phyloP scores from a whole-genome alignment of 2,113 vertebrate species.

The Perccottus glenii region DNA sequence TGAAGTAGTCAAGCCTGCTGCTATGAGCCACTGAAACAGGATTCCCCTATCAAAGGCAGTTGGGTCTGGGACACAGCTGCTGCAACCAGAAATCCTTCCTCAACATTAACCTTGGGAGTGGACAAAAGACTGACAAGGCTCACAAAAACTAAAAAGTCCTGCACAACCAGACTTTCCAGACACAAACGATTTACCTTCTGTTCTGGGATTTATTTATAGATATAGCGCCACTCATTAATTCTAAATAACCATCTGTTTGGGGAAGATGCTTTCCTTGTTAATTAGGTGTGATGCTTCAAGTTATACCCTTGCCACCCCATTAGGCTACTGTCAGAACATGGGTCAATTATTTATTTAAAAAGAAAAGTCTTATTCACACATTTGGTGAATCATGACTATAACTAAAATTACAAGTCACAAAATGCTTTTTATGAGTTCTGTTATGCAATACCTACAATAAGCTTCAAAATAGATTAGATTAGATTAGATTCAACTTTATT shows the following conservation, averaged over 20 bases:
- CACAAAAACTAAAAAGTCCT: conserved; percentile 25
- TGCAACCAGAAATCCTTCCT: conserved; percentile 1
- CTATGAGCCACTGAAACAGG: conserved; percentile 16
- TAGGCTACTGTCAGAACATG: neutral
- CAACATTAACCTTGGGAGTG: conserved; percentile 1
- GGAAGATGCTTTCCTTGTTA: conserved; percentile 16
- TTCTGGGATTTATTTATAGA: conserved; percentile 46
- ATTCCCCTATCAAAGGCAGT: conserved; percentile 7
- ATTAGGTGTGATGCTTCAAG: neutral
- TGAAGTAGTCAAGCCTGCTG: conserved; percentile 1
- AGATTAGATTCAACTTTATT: too few relatives aligned
- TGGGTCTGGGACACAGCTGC: conserved; percentile 10
- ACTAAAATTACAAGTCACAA: too few relatives aligned
- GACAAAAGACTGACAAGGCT: neutral
- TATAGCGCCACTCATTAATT: conserved; percentile 23
- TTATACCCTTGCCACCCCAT: neutral
- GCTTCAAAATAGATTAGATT: too few relatives aligned
- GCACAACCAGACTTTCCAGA: conserved; percentile 15
- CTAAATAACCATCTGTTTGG: conserved; percentile 16
- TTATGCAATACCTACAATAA: conserved; percentile 19
- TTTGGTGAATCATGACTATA: conserved; percentile 2
- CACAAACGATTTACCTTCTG: conserved; percentile 53
- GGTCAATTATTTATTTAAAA: neutral
- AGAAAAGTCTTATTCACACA: neutral
- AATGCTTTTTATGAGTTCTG: neutral